Evolutionary conservation across 2,888 invertebrate species (phyloP).

Genomic region (Campoletis raptor): DNA sequence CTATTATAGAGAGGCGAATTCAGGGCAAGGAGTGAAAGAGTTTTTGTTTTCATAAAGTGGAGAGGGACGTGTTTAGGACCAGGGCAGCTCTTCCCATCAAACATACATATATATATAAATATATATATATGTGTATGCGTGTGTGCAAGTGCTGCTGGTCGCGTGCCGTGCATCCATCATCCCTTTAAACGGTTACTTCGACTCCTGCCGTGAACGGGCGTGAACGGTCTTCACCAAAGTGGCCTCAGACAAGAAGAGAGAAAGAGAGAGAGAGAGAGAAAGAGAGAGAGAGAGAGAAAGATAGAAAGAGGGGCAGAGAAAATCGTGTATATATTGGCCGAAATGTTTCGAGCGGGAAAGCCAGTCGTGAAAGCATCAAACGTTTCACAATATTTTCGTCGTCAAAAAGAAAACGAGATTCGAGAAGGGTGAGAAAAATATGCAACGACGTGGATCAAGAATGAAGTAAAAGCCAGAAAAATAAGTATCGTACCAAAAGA

Average conservation of each 20-base stretch:
- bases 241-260: constrained; percentile 42
- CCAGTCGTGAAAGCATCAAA: constrained; percentile 19
- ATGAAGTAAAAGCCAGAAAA: constrained; percentile 10
- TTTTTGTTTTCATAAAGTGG: constrained; percentile 38
- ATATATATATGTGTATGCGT: constrained; percentile 18
- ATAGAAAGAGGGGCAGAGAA: background rate
- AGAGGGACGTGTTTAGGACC: background rate
- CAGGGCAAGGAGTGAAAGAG: constrained; percentile 23
- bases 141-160: constrained; percentile 79
- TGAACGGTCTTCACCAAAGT: constrained; percentile 55
- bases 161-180: constrained; percentile 84
- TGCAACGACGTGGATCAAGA: constrained; percentile 28
- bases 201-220: constrained; percentile 65
- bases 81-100: background rate
- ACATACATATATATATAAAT: background rate
- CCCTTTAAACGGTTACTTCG: constrained; percentile 79
- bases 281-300: background rate
- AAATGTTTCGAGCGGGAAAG: constrained; percentile 18
- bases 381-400: constrained; percentile 32
- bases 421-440: constrained; percentile 52
- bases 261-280: background rate
- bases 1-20: constrained; percentile 9
- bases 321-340: constrained; percentile 16
- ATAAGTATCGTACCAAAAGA: constrained; percentile 17
- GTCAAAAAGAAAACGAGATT: constrained; percentile 27